Evolutionary conservation across 2,888 invertebrate species (phyloP), one percentile per base, ranked within the genome.

Genomic region (Yponomeuta sedellus): DNA sequence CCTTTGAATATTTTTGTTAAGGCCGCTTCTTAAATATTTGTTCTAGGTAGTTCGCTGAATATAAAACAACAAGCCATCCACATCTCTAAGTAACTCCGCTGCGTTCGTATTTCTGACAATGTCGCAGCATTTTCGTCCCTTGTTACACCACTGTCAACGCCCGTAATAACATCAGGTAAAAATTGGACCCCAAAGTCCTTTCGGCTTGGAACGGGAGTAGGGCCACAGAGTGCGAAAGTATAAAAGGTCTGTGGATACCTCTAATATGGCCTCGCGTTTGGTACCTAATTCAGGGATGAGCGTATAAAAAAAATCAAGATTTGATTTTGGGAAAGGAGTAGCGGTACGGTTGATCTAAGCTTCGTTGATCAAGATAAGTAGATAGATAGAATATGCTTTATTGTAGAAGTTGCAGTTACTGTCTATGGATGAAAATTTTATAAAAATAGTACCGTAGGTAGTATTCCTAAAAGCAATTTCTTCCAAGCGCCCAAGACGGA

Each of bases 111-210:
- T 79, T 78, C 79, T 79, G 74, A 73, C 77, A 82, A 77, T 79
- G 79, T 80, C 78, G 74, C 75, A 74, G 75, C 75, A 74, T 81
- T 81, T 78, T 74, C 75, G 76, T 79, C 81, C 84, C 81, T 79
- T 80, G 81, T 86, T 83, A 86, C 81, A 78, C 81, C 78, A 82
- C 81, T 85, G 85, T 86, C 87, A 84, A 80, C 85, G 81, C 77
- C 77, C 73, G 82, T 81, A 82, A 85, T 86, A 83, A 85, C 81
- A 79, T 82, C 90, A 89, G 89, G 89, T 89, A 90, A 88, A 89
- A 89, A 86, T 85, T 83, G 78, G 78, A 78, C 78, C 77, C 79
- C 77, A 72, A 84, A 80, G 76, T 81, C 85, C 84, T 81, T 77
- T 75, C 70, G 70, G 71, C 73, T 71, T 74, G 80, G 78, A 76